phyloP scores from a whole-genome alignment of 2,888 invertebrate genomes.

The Chloromyia formosa region DNA sequence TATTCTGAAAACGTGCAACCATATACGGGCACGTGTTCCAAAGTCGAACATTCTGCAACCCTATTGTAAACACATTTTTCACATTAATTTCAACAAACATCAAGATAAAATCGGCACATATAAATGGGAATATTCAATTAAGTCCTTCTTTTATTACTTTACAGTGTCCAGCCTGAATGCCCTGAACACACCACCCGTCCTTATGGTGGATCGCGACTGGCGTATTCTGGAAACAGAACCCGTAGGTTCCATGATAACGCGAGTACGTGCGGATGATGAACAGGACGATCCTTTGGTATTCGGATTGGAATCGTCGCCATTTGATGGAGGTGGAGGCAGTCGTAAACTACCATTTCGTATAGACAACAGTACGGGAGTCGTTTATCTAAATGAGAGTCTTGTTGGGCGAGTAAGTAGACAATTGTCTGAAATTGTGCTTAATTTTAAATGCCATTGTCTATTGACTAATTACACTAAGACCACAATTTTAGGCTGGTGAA shows the following conservation, averaged over 20 bases:
- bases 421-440: neutral
- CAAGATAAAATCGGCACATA: conserved; percentile 22
- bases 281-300: conserved; percentile 73
- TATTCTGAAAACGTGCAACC: neutral
- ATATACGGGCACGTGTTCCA: neutral
- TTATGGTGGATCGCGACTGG: conserved; percentile 80
- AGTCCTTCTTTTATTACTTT: conserved; percentile 47
- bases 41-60: neutral
- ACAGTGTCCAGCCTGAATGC: conserved; percentile 53
- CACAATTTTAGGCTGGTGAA: conserved; percentile 70
- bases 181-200: conserved; percentile 69
- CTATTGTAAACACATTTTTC: conserved; percentile 8
- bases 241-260: conserved; percentile 76
- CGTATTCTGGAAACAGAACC: conserved; percentile 75
- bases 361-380: conserved; percentile 77
- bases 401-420: conserved; percentile 73
- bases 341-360: conserved; percentile 76
- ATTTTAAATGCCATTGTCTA: neutral
- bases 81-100: conserved; percentile 32
- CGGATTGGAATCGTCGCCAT: conserved; percentile 72
- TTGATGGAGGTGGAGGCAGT: conserved; percentile 49
- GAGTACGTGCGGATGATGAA: conserved; percentile 73
- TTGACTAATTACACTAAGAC: no score
- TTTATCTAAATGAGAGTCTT: conserved; percentile 82
- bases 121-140: no score